Evolutionary conservation across 2,113 vertebrate species (phyloP).

Genomic region (Ascaphus truei): DNA sequence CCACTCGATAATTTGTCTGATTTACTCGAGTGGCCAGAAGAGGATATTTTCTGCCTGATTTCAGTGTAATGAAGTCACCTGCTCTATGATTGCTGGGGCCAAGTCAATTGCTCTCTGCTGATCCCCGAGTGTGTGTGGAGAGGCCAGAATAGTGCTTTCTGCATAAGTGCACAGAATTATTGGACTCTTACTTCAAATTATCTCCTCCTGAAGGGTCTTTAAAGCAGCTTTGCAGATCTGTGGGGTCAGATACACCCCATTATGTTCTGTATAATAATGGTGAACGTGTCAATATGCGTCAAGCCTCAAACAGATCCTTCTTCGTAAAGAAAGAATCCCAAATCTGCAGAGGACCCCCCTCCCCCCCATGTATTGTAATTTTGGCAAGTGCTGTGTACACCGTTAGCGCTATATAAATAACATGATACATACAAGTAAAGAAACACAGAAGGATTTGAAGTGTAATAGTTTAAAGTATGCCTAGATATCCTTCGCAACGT

Average conservation of each 20-base stretch:
- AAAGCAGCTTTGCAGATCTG: not conserved
- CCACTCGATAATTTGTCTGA: conserved; percentile 75
- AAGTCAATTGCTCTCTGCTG: conserved; percentile 42
- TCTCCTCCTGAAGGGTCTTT: conserved; percentile 5
- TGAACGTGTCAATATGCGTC: not conserved
- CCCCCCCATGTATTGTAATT: no score
- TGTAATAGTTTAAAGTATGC: not conserved
- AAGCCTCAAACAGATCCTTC: not conserved
- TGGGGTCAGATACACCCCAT: not conserved
- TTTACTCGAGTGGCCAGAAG: conserved; percentile 72
- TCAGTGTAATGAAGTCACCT: conserved; percentile 74
- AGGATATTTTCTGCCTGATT: conserved; percentile 78
- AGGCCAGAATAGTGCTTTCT: conserved; percentile 4
- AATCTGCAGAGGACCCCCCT: not conserved
- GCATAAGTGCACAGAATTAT: not conserved
- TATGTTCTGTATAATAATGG: not conserved
- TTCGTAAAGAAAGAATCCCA: not conserved
- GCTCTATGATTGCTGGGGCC: conserved; percentile 51
- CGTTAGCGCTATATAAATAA: no score
- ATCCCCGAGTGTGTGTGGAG: conserved; percentile 2
- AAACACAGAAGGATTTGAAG: not conserved
- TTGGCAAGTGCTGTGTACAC: no score
- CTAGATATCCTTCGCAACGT: no score
- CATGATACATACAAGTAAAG: not conserved
- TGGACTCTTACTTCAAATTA: not conserved